Base-by-base conservation (phyloP, 1,140 invertebrate species). In the Sarcophaga peregrina region DNA sequence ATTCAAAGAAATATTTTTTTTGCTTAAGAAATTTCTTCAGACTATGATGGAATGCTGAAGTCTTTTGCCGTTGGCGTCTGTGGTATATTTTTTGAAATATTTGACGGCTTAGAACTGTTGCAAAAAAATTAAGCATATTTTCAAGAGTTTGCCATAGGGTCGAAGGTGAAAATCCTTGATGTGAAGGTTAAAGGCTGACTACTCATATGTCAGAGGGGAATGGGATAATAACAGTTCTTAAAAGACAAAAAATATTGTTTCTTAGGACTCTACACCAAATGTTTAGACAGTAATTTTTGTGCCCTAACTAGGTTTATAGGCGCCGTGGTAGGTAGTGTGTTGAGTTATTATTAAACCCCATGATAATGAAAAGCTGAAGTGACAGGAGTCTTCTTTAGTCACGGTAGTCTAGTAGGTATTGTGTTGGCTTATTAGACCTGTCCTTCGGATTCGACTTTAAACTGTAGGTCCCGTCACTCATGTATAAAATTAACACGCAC, bases 61-160 rank as follows among this genome's bases (percentile, higher is more conserved):
- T 58, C n/a, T 58, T 58, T n/a, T n/a, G 54, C 54, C 54, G 15
- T n/a, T 58, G 54, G 54, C 54, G 54, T 58, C 54, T 58, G 54
- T n/a, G 54, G 54, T 58, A 58, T 58, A 13, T 7, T 58, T 58
- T 58, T 58, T n/a, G 54, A 58, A 58, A n/a, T 58, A 58, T n/a
- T 58, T 58, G 54, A 58, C 54, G n/a, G n/a, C 13, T 58, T 6
- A 58, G n/a, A 58, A 58, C 5, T 5, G n/a, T 13, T 58, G 13
- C 54, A 58, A n/a, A 58, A 37, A n/a, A 13, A 58, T 58, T 58
- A 58, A 7, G 5, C 54, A 13, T 58, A 58, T 58, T 58, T 58
- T 13, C 1, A 37, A 37, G 25, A 37, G 25, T 37, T 37, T 37
- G 25, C 4, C 4, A 37, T 9, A 58, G 8, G 11, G n/a, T 58